Conservation (phyloP, 2,888 invertebrate species). For the Nebria brevicollis region DNA sequence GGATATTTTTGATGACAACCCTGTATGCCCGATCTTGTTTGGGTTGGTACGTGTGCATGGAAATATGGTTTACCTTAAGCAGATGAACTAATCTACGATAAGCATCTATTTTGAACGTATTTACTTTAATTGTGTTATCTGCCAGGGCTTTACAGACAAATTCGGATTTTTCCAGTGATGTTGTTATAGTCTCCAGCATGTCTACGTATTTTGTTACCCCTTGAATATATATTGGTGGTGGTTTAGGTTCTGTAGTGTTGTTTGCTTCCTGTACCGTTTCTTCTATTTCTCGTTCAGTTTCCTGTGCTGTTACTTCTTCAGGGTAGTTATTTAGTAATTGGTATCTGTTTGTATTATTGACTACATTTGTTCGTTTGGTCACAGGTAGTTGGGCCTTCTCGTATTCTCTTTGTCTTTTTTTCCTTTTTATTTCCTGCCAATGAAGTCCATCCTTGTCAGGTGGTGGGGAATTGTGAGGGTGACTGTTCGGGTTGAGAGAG, state of each 20-base stretch:
- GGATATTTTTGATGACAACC: background rate
- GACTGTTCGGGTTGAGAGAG: no score
- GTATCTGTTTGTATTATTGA: no score
- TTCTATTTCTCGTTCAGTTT: constrained; percentile 6
- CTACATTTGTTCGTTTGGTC: no score
- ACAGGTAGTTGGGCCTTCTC: background rate
- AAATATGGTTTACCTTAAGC: constrained; percentile 2
- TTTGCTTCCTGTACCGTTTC: constrained; percentile 15
- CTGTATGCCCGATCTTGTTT: constrained; percentile 9
- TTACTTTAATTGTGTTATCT: constrained; percentile 3
- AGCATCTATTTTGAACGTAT: constrained; percentile 5
- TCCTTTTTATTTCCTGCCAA: no score
- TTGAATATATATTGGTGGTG: constrained; percentile 10
- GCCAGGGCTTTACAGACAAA: constrained; percentile 7
- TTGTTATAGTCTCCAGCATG: constrained; percentile 12
- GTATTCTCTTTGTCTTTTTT: background rate
- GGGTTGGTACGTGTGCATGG: constrained; percentile 13
- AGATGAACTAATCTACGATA: constrained; percentile 14
- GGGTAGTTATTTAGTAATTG: background rate
- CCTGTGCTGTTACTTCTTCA: background rate
- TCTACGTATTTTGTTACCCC: constrained; percentile 4
- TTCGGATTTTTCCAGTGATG: background rate
- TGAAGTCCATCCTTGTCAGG: no score
- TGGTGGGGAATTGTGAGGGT: no score
- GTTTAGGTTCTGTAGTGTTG: constrained; percentile 20